Base-by-base conservation (phyloP, 2,888 invertebrate genomes). In the Lingula anatina region DNA sequence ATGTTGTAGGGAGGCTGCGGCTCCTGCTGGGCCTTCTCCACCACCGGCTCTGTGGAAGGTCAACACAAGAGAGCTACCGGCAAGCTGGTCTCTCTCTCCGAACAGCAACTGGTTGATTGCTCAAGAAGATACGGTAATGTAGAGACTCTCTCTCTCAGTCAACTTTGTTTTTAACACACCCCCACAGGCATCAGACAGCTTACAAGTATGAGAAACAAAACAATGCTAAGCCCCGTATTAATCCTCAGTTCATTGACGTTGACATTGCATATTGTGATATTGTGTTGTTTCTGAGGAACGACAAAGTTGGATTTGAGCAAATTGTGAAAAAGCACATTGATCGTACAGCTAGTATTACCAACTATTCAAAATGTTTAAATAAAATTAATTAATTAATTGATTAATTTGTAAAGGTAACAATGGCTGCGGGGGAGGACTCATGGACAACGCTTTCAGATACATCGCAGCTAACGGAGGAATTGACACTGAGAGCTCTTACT, bases 401-500 rank as follows among this genome's bases (percentile, higher is more conserved):
- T 24, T 20, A n/a, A 24, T 24, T 41, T 15, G 24, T 24, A 18
- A 3, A 55, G 60, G 57, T 7, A 62, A 62, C 28, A n/a, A 52
- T 21, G 62, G 62, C n/a, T 64, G 64, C 46, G 49, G 58, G 26
- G 64, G 64, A 35, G 64, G 64, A 9, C 50, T 54, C 1, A 62
- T 64, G 60, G 62, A 63, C 38, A 39, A 43, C 27, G 51, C 61
- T 18, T 64, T 54, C 36, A 39, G 46, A 21, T 63, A 64, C 39
- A 52, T 64, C 12, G 58, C 56, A 47, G 49, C 51, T 7, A 60
- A 63, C 45, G 82, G 82, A 47, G 94, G 94, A 56, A 82, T 95
- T 64, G 93, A 94, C 75, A 91, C 89, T 0, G 94, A 94, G 78
- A 82, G 82, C 54, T 79, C 84, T 3, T 95, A 95, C 76, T 89